Evolutionary conservation across 2,888 invertebrate species (phyloP), one percentile per base, ranked within the genome.

Genomic region (Entomobrya multifasciata): DNA sequence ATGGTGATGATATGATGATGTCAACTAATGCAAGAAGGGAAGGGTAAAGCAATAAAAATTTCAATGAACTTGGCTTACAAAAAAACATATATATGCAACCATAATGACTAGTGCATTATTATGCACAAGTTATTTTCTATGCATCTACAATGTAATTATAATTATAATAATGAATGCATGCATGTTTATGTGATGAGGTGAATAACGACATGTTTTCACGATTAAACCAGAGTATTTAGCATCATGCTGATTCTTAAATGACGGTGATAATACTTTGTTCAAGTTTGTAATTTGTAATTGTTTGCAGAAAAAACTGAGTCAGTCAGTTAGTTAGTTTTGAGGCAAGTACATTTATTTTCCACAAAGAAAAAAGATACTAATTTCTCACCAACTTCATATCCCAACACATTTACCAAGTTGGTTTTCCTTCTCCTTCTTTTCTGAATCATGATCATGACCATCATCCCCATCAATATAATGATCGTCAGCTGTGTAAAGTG

Each of bases 41-140:
- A 78, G 70, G 80, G 57, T 47, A 72, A 22, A 15, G 70, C 47
- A 44, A 25, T 70, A 70, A 78, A 55, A 79, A 80, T 85, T 85
- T 85, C 85, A 85, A 85, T 85, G 85, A 85, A 85, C 85, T 85
- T 85, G 85, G 70, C 62, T 76, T 55, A 55, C 52, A 55, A 20
- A 52, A 76, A 36, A 76, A 74, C 17, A 67, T 11, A 20, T 11
- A 13, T n/a, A 70, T 25, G n/a, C n/a, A n/a, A 36, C 4, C 36
- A 76, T 55, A 76, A 27, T 47, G 47, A 70, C n/a, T n/a, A n/a
- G n/a, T 70, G 70, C 70, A 60, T 30, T 74, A 11, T 13, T 65
- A 22, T 57, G 30, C 62, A 49, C 60, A 20, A 17, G 15, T 20
- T 20, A 27, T 20, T 6, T n/a, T n/a, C 4, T 36, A 36, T 36